A percentile compares a stretch with the other conserved stretches of the same genome.
These are phyloP conservation scores for Aspiorhynchus laticeps DNA, from an alignment of 2,113 vertebrate species.

Conservation along the genomic window DNA sequence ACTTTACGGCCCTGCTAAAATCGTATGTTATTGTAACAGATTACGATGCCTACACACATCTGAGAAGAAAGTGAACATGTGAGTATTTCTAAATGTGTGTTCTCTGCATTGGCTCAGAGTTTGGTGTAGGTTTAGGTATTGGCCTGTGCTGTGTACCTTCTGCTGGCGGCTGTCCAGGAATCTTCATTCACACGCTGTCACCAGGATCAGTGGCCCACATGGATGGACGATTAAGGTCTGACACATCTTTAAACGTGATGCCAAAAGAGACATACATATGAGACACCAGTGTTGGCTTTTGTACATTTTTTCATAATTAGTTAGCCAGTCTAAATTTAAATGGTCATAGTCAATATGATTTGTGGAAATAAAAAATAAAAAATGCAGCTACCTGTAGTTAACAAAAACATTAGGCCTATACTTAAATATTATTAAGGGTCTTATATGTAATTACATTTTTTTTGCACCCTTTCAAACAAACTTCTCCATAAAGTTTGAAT, in stretches of 20 bases:
- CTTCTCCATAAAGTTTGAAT: background rate
- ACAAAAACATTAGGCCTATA: background rate
- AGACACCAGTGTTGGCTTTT: background rate
- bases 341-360: background rate
- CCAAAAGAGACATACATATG: background rate
- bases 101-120: conserved; percentile 75
- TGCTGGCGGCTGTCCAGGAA: conserved; percentile 81
- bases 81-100: background rate
- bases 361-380: too few species aligned
- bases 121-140: conserved; percentile 89
- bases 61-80: background rate
- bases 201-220: conserved; percentile 93
- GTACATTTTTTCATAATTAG: background rate
- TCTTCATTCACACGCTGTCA: conserved; percentile 90
- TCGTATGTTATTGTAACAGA: background rate
- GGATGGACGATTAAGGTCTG: conserved; percentile 85
- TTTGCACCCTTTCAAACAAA: background rate
- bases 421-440: background rate
- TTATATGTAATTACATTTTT: background rate
- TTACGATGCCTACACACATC: background rate
- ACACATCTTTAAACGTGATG: background rate
- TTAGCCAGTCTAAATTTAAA: background rate
- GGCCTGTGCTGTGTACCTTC: conserved; percentile 89
- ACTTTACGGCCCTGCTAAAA: background rate
- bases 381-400: background rate